A percentile compares a stretch with the other conserved stretches of the same genome.
phyloP scores from a whole-genome alignment of 1,140 invertebrate genomes.

The Sycophaga agraensis region DNA sequence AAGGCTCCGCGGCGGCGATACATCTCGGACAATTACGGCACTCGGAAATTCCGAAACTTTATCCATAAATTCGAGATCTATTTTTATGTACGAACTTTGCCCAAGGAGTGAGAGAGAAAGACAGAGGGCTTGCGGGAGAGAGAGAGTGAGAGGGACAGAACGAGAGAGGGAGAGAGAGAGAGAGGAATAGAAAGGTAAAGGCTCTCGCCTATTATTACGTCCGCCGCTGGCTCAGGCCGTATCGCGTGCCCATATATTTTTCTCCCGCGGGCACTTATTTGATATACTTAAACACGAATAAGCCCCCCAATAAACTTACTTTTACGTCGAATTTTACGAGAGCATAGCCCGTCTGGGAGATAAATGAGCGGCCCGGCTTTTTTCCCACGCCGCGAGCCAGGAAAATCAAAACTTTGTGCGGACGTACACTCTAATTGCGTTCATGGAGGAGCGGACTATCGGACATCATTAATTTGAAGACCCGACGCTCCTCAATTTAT shows the following conservation, averaged over 20 bases:
- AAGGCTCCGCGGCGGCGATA: slow-evolving; percentile 38
- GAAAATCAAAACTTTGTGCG: slow-evolving; percentile 13
- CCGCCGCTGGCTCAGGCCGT: slow-evolving; percentile 21
- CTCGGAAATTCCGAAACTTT: slow-evolving; percentile 40
- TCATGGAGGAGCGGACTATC: not conserved
- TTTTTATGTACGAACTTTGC: slow-evolving; percentile 48
- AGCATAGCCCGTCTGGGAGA: slow-evolving; percentile 21
- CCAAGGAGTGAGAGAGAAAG: slow-evolving; percentile 28
- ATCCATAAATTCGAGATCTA: slow-evolving; percentile 46
- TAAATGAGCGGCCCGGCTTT: slow-evolving; percentile 21
- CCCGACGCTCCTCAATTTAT: too few relatives aligned
- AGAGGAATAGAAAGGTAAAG: too few relatives aligned
- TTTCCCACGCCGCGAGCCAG: not conserved
- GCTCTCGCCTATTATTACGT: slow-evolving; percentile 32
- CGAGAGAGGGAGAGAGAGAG: too few relatives aligned
- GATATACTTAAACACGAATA: slow-evolving; percentile 26
- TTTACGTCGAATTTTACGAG: slow-evolving; percentile 21
- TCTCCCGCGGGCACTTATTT: slow-evolving; percentile 23
- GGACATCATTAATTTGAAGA: too few relatives aligned
- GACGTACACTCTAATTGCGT: slow-evolving; percentile 1
- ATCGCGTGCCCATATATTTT: slow-evolving; percentile 29
- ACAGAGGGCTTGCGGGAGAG: too few relatives aligned
- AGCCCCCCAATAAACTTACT: slow-evolving; percentile 20
- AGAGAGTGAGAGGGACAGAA: too few relatives aligned
- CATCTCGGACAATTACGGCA: slow-evolving; percentile 46